A percentile compares a stretch with the other conserved stretches of the same genome.
phyloP scores from a whole-genome alignment of 2,113 vertebrate genomes.

The Crotalus tigris region DNA sequence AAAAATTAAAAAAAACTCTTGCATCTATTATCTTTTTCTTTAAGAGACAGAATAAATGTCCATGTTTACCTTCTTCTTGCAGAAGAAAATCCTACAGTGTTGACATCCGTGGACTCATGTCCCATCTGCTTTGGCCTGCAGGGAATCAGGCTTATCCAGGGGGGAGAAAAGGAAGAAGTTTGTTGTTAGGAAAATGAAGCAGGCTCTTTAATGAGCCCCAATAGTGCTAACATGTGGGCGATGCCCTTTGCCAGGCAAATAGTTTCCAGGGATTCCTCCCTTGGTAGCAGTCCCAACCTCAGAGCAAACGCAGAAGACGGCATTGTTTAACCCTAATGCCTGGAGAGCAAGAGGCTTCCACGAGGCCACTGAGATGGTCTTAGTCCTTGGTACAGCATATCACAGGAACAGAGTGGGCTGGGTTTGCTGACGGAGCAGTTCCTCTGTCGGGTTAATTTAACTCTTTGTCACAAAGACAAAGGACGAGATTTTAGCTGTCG shows the following conservation, averaged over 20 bases:
- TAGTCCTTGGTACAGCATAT: not conserved
- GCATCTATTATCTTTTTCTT: not conserved
- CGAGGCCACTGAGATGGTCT: not conserved
- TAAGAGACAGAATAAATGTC: not conserved
- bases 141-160: not conserved
- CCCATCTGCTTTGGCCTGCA: not conserved
- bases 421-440: not conserved
- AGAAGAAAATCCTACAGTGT: not conserved
- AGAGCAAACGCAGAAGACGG: not conserved
- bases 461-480: conserved; percentile 15
- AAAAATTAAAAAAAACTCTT: not conserved
- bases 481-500: not conserved
- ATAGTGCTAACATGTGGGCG: not conserved
- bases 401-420: not conserved
- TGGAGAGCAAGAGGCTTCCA: not conserved
- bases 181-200: too few relatives aligned
- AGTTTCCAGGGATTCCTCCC: not conserved
- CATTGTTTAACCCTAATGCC: too few relatives aligned
- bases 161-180: not conserved
- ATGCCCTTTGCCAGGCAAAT: not conserved
- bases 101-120: not conserved
- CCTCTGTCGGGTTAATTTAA: not conserved
- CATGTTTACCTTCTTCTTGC: not conserved
- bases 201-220: not conserved
- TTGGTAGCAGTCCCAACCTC: not conserved